Evolutionary conservation across 2,888 invertebrate species (phyloP), one percentile per base, ranked within the genome.

Genomic region (Polyommatus icarus): DNA sequence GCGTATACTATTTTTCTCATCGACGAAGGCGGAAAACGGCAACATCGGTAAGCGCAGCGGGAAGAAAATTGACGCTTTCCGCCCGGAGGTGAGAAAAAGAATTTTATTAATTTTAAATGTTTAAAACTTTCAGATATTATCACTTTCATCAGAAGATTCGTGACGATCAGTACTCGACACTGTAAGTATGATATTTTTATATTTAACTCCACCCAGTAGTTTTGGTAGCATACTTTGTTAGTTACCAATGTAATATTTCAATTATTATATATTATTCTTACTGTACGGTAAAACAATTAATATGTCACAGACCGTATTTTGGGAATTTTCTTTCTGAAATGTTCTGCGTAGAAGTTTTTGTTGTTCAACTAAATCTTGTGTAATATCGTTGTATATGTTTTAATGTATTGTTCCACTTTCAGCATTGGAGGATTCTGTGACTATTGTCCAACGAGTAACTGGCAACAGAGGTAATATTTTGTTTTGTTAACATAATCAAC

Each of bases 181-280:
- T 79, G 83, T 83, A 79, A 83, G 83, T 83, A 86, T 54, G 15
- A 7, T 18, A 67, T 67, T 24, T 59, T 59, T 20, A 59, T 59
- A 18, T 54, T 54, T 18, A 18, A 54, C 54, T 18, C 54, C 54
- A 54, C 18, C 54, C 1, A 54, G 54, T 18, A 54, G 5, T 18
- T 54, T 54, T 5, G 18, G 15, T 54, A 18, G 18, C 18, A 54
- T 46, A 46, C 46, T 10, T 46, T 46, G 46, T 46, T 10, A 10
- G 46, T 46, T 46, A 46, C 46, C 46, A 46, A 46, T 10, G 46
- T 10, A 10, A 46, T 46, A 46, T 46, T 46, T 12, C 10, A 46
- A 10, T 12, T 46, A 46, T 46, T 12, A 46, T 46, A 46, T 12
- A 46, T 46, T 12, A 12, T 46, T 46, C 46, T 46, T 46, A 10